Evolutionary conservation across 35 echinoderm and acorn worm genomes (phyloP), one percentile per base, ranked within the genome.

Genomic region (Eucidaris tribuloides): DNA sequence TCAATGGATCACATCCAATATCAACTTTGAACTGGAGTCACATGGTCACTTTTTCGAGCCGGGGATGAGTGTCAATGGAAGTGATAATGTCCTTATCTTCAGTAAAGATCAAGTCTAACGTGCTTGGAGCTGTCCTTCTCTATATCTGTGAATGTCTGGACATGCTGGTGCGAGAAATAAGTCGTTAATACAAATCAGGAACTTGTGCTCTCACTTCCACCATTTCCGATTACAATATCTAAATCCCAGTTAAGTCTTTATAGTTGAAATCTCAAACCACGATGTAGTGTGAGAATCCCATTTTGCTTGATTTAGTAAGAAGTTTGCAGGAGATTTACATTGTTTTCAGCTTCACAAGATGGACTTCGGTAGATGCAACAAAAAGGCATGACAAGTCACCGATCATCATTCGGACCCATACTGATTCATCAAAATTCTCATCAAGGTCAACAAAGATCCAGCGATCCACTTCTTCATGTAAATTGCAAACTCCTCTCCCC

Each of bases 301-400:
- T 40, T 1, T 33, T 28, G 46, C 55, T 6, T 13, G 39, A 54
- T 64, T 14, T 39, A 2, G 11, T 41, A 36, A 62, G 30, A 7
- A 82, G 20, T 3, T 71, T 35, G 5, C n/a, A 2, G 19, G 4
- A 82, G 37, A 27, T 82, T 54, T 43, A 29, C 25, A 64, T 82
- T 82, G 42, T 82, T 82, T n/a, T 82, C 80, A 7, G 1, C 19
- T 7, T 5, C 39, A 38, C 54, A 40, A 20, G 7, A 55, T 2
- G 80, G 80, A 33, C 57, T 82, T 20, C 80, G 29, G 50, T 82
- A 82, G 9, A 82, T 37, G 25, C 78, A 81, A 56, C 78, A 43
- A 34, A 81, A 13, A 1, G 57, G n/a, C 52, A 82, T 20, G 22
- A 2, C 56, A 38, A 19, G 2, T 63, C 42, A 3, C 24, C 3